A percentile compares a stretch with the other conserved stretches of the same genome.
Evolutionary conservation across 1,140 invertebrate genomes (phyloP).

Genomic region (Dryas iulia): DNA sequence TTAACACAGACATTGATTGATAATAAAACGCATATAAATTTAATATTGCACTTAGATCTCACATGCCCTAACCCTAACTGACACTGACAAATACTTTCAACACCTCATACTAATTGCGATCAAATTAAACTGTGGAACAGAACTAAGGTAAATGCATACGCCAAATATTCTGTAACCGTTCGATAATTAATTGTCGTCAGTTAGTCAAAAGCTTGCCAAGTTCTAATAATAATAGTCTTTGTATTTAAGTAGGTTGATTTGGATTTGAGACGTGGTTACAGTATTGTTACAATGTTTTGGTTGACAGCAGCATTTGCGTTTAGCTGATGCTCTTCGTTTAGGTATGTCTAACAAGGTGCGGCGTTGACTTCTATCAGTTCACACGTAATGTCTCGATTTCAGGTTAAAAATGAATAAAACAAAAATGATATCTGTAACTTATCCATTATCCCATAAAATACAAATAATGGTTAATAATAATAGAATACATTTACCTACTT

Average conservation of each 20-base stretch:
- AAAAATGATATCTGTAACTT: too few species aligned
- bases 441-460: too few species aligned
- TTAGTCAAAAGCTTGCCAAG: conserved; percentile 37
- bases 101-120: conserved; percentile 27
- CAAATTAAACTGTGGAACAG: conserved; percentile 22
- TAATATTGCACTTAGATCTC: not conserved
- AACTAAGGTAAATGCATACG: conserved; percentile 18
- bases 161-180: conserved; percentile 36
- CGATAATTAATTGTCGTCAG: conserved; percentile 47
- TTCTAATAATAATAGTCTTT: conserved; percentile 54
- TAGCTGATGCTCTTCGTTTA: too few species aligned
- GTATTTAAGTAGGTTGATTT: conserved; percentile 37
- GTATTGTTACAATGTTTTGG: not conserved
- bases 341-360: too few species aligned
- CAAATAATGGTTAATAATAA: too few species aligned
- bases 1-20: not conserved
- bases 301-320: conserved; percentile 3
- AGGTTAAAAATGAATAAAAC: too few species aligned
- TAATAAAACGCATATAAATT: not conserved
- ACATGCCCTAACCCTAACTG: not conserved
- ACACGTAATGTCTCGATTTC: too few species aligned
- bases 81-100: conserved; percentile 28
- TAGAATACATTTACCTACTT: too few species aligned
- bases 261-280: not conserved
- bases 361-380: too few species aligned